phyloP scores from a whole-genome alignment of 2,113 vertebrate species.

The Gnathonemus longibarbis region DNA sequence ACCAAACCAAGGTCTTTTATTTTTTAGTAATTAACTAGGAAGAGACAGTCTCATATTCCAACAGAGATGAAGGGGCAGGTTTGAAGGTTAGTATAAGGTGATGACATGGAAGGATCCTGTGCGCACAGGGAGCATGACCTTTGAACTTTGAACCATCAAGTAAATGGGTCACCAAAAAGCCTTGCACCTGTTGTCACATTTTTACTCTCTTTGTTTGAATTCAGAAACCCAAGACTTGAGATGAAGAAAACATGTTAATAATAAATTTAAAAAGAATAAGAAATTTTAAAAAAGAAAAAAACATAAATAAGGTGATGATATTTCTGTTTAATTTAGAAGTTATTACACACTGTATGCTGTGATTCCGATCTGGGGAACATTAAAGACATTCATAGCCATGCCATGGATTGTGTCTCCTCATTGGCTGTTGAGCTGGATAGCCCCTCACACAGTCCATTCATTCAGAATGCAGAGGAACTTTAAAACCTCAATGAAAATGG shows the following conservation, averaged over 20 bases:
- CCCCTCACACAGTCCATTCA: not conserved
- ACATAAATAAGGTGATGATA: conserved; percentile 64
- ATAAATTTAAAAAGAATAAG: conserved; percentile 36
- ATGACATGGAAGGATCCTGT: not conserved
- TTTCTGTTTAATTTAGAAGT: conserved; percentile 70
- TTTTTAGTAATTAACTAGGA: not conserved
- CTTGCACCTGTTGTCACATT: conserved; percentile 63
- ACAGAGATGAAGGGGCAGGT: not conserved
- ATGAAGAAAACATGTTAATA: conserved; percentile 55
- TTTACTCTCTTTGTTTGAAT: conserved; percentile 56
- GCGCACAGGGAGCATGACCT: not conserved
- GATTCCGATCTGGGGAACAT: conserved; percentile 69
- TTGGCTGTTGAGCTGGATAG: conserved; percentile 19
- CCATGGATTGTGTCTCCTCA: conserved; percentile 33
- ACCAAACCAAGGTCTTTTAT: not conserved
- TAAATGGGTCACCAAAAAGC: conserved; percentile 19
- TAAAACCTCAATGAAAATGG: not conserved
- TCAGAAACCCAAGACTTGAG: conserved; percentile 53
- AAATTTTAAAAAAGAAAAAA: conserved; percentile 46
- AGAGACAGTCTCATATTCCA: not conserved
- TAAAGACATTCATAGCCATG: conserved; percentile 67
- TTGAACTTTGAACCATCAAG: not conserved
- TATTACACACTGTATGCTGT: conserved; percentile 72
- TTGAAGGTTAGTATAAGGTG: not conserved
- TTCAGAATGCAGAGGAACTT: not conserved